Base-by-base conservation (phyloP, 2,888 invertebrate species). In the Cephus pygmeus region DNA sequence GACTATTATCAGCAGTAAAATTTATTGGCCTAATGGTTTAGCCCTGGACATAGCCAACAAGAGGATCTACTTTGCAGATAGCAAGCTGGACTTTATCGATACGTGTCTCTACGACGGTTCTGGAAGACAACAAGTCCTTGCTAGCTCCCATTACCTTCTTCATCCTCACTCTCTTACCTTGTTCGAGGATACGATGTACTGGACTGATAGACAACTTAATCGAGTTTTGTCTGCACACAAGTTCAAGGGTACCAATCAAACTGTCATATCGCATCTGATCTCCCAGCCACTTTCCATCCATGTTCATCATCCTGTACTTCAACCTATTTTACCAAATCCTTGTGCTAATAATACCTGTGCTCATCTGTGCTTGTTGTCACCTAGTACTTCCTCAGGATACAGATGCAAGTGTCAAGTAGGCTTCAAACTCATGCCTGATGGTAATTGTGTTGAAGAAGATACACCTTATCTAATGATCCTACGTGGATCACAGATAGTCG, bases 1-100 rank as follows among this genome's bases (percentile, higher is more conserved):
- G 31, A 95, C 95, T 0, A 98, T 99, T 76, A 96, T 99, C 75
- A 96, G 95, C 73, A 98, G 97, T 0, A 98, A 98, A 90, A 97
- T 99, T 81, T 99, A 98, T 92, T 99, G 99, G 99, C 99, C 99
- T 0, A 99, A 99, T 89, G 99, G 99, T 0, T 92, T 99, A n/a
- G 97, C 99, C 0, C 92, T 99, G 4, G 99, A 99, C 89, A 96
- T 97, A 33, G 96, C 99, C 0, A 98, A 96, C 0, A 96, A 96
- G 88, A 92, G 99, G 75, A 95, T 99, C 0, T 99, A 99, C 92
- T 99, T 99, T 90, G 98, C 98, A 0, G 99, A 99, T 91, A 98
- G 98, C 0, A 98, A 99, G 89, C 92, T 99, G 68, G 99, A 99
- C 90, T 99, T 97, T 88, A 99, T 99, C 80, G 99, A 99, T 89